phyloP scores from a whole-genome alignment of 2,888 invertebrate species.

The Agrotis segetum region DNA sequence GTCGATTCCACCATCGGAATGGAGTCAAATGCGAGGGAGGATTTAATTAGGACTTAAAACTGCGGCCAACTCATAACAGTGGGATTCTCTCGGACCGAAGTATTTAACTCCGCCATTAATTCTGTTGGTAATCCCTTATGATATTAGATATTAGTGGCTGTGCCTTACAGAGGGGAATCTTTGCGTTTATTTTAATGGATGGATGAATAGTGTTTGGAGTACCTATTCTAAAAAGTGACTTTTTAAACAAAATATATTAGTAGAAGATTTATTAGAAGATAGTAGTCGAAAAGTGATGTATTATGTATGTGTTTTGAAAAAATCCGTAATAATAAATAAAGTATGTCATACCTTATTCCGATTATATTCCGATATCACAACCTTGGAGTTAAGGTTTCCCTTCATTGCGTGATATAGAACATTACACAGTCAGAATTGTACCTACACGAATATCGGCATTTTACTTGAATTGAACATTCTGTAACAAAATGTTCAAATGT shows the following conservation, averaged over 20 bases:
- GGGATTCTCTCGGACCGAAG: constrained; percentile 48
- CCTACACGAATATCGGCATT: background rate
- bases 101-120: constrained; percentile 61
- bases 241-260: background rate
- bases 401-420: background rate
- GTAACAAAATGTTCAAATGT: background rate
- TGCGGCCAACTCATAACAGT: constrained; percentile 58
- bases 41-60: constrained; percentile 62
- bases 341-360: too few relatives aligned
- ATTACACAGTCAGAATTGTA: too few relatives aligned
- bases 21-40: constrained; percentile 53
- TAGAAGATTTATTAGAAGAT: background rate
- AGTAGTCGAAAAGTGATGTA: too few relatives aligned
- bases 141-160: constrained; percentile 53
- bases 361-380: too few relatives aligned
- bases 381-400: background rate
- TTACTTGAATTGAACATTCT: background rate
- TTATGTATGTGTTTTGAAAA: too few relatives aligned
- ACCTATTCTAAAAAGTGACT: background rate
- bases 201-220: background rate
- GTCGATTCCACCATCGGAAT: constrained; percentile 27
- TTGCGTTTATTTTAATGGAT: constrained; percentile 11
- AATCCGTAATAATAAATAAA: too few relatives aligned
- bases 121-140: constrained; percentile 51
- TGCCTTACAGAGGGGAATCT: constrained; percentile 2